These are phyloP conservation scores for Lutraria lutraria DNA, from an alignment of 2,888 invertebrate genomes.

Conservation along the genomic window DNA sequence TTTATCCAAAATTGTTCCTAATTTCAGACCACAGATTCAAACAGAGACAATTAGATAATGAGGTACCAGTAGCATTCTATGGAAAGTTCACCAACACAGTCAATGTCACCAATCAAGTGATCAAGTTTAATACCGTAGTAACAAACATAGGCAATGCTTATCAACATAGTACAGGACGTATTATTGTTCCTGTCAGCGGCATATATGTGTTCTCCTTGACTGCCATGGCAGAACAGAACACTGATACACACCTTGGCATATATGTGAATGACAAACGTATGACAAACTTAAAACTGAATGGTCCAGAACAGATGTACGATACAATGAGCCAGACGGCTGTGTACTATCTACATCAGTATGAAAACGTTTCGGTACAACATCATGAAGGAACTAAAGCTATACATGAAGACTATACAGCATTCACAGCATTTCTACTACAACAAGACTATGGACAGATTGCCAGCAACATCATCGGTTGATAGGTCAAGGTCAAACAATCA, in stretches of 20 bases:
- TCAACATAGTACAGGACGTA: conserved; percentile 30
- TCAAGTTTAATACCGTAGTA: conserved; percentile 42
- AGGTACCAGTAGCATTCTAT: conserved; percentile 48
- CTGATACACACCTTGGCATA: conserved; percentile 50
- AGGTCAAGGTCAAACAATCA: not conserved
- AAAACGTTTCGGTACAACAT: conserved; percentile 45
- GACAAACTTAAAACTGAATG: conserved; percentile 50
- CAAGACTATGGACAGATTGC: conserved; percentile 30
- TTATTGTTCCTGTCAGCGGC: conserved; percentile 35
- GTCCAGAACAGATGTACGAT: conserved; percentile 47
- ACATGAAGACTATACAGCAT: conserved; percentile 31
- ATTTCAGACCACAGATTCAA: conserved; percentile 23
- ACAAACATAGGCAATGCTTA: conserved; percentile 43
- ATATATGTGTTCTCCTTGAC: conserved; percentile 52
- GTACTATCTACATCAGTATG: conserved; percentile 36
- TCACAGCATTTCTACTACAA: conserved; percentile 44
- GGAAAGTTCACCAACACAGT: conserved; percentile 14
- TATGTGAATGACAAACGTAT: conserved; percentile 41
- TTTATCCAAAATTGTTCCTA: not conserved
- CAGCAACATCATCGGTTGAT: conserved; percentile 15
- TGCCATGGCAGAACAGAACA: conserved; percentile 8
- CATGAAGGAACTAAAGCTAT: conserved; percentile 33
- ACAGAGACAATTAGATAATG: conserved; percentile 32
- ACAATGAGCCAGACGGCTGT: conserved; percentile 57
- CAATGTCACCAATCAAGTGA: conserved; percentile 4